phyloP scores from a whole-genome alignment of 37 sponge, comb jelly and placozoan genomes.

The Eunapius fragilis region DNA sequence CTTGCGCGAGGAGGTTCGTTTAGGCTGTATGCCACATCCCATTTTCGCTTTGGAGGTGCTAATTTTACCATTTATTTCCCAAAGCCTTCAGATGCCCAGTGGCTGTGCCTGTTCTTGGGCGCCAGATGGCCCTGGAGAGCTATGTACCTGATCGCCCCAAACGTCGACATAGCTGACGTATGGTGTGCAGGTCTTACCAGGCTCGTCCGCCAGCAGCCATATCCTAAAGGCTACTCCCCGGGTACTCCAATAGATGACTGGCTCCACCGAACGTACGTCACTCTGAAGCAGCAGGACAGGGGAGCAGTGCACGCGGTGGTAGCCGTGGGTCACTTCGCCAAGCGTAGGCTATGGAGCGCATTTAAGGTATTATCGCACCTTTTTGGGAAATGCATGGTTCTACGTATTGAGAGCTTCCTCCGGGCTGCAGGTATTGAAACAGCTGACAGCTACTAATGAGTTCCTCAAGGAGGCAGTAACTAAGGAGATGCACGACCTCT shows the following conservation, averaged over 20 bases:
- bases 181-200: background rate
- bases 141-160: conserved; percentile 15
- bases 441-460: background rate
- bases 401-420: too few species aligned
- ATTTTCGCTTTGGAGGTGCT: conserved; percentile 3
- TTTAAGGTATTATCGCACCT: conserved; percentile 10
- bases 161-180: background rate
- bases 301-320: conserved; percentile 8
- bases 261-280: conserved; percentile 42
- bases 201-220: background rate
- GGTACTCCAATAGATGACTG: conserved; percentile 19
- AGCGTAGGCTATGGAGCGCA: conserved; percentile 36
- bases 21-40: background rate
- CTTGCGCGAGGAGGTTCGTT: background rate
- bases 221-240: too few species aligned
- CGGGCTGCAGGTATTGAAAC: conserved; percentile 1
- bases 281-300: conserved; percentile 10
- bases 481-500: background rate
- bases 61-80: background rate
- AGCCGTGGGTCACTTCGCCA: conserved; percentile 32
- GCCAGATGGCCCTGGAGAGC: conserved; percentile 59
- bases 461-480: background rate
- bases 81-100: conserved; percentile 28
- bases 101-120: conserved; percentile 40
- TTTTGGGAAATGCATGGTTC: background rate